Evolutionary conservation across 2,797 vertebrate species (phyloP).

Genomic region (Melanotaenia pygmaea): DNA sequence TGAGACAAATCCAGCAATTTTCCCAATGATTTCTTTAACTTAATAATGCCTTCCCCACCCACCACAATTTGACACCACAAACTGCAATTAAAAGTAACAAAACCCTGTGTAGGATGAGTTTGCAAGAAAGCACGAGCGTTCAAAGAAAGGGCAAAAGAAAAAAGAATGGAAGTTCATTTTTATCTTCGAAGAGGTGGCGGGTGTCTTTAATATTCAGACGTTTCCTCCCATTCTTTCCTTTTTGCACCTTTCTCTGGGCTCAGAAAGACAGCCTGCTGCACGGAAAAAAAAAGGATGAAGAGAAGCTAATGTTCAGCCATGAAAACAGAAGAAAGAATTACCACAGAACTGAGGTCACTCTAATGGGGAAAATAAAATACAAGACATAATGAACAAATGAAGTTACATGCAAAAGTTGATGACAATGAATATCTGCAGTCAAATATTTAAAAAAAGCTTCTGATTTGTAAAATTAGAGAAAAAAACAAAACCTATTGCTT

Average conservation of each 20-base stretch:
- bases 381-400: conserved; percentile 92
- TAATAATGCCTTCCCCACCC: conserved; percentile 34
- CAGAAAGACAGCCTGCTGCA: conserved; percentile 77
- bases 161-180: conserved; percentile 62
- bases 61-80: conserved; percentile 49
- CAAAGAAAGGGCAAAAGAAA: conserved; percentile 65
- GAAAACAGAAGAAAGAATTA: conserved; percentile 95
- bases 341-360: conserved; percentile 99
- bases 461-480: conserved; percentile 51
- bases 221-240: conserved; percentile 86
- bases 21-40: not conserved
- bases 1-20: not conserved
- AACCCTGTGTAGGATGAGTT: conserved; percentile 63
- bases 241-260: conserved; percentile 78
- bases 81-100: conserved; percentile 30
- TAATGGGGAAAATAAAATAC: conserved; percentile 99
- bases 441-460: conserved; percentile 54
- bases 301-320: conserved; percentile 88
- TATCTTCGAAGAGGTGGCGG: not conserved
- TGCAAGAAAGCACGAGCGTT: conserved; percentile 67
- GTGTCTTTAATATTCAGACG: not conserved
- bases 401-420: conserved; percentile 95
- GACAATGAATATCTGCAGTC: conserved; percentile 74
- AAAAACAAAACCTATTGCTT: conserved; percentile 29
- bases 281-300: conserved; percentile 60